Percentiles rank a stretch among this genome's conserved stretches.
Evolutionary conservation across 2,113 vertebrate genomes (phyloP).

Genomic region (Lepus timidus): DNA sequence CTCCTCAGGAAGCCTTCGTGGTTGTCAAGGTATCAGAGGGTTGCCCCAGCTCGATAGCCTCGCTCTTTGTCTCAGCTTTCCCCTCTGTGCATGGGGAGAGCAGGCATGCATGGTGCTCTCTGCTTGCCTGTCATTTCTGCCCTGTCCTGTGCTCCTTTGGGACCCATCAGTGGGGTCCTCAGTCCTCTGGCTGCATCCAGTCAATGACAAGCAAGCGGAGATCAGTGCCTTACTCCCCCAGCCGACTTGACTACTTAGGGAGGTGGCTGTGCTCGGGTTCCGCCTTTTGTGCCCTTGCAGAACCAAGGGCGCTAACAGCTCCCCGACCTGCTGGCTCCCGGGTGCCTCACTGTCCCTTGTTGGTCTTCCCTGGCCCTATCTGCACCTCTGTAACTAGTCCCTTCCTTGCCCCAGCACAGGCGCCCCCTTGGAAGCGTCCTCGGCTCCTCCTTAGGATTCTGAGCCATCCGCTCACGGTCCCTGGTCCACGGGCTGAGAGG

Average conservation of each 20-base stretch:
- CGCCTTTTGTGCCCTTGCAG: no score
- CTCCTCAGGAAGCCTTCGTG: slow-evolving; percentile 8
- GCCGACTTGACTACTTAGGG: no score
- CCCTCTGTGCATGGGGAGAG: not conserved
- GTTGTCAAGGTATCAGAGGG: not conserved
- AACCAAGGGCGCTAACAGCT: not conserved
- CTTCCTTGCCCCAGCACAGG: not conserved
- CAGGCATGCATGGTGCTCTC: fast-evolving
- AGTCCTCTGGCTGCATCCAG: not conserved
- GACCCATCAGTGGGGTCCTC: not conserved
- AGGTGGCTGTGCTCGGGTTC: not conserved
- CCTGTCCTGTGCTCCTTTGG: not conserved
- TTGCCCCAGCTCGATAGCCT: not conserved
- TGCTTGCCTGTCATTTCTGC: not conserved
- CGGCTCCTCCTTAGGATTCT: not conserved
- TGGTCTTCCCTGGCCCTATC: not conserved
- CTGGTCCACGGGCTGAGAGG: not conserved
- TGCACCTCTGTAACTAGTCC: not conserved
- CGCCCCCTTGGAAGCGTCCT: not conserved
- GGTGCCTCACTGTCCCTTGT: fast-evolving
- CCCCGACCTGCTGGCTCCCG: fast-evolving
- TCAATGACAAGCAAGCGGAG: not conserved
- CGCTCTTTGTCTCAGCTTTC: not conserved
- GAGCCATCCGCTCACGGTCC: fast-evolving
- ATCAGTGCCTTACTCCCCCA: not conserved